Evolutionary conservation across 2,113 vertebrate species (phyloP).

Genomic region (Chloroceryle aenea): DNA sequence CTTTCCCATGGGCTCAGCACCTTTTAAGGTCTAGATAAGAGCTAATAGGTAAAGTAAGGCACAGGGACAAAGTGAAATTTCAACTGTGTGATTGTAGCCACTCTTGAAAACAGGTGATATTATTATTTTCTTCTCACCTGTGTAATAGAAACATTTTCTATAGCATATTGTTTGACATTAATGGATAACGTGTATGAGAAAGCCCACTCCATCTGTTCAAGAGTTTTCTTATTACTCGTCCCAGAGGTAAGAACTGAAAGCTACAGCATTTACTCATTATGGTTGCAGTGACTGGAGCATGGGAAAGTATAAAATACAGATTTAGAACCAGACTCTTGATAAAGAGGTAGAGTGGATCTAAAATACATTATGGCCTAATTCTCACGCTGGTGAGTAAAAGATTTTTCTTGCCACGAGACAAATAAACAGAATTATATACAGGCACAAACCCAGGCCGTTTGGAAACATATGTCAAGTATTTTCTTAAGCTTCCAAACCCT

Average conservation of each 20-base stretch:
- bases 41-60: neutral
- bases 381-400: neutral
- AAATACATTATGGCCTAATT: conserved; percentile 33
- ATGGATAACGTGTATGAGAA: conserved; percentile 45
- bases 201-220: neutral
- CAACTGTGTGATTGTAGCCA: conserved; percentile 3
- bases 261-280: conserved; percentile 33
- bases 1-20: neutral
- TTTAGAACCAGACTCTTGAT: conserved; percentile 34
- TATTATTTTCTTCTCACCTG: conserved; percentile 44
- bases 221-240: conserved; percentile 29
- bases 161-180: conserved; percentile 58
- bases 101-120: conserved; percentile 34
- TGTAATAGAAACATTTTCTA: conserved; percentile 41
- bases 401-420: conserved; percentile 52
- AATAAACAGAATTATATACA: conserved; percentile 23
- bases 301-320: conserved; percentile 1
- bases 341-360: conserved; percentile 37
- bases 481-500: conserved; percentile 61
- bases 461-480: conserved; percentile 65
- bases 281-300: neutral
- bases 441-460: conserved; percentile 2
- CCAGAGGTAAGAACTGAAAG: conserved; percentile 29
- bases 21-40: conserved; percentile 5
- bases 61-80: conserved; percentile 18